Base-by-base conservation (phyloP, 2,888 invertebrate species). In the Dasypogon diadema region DNA sequence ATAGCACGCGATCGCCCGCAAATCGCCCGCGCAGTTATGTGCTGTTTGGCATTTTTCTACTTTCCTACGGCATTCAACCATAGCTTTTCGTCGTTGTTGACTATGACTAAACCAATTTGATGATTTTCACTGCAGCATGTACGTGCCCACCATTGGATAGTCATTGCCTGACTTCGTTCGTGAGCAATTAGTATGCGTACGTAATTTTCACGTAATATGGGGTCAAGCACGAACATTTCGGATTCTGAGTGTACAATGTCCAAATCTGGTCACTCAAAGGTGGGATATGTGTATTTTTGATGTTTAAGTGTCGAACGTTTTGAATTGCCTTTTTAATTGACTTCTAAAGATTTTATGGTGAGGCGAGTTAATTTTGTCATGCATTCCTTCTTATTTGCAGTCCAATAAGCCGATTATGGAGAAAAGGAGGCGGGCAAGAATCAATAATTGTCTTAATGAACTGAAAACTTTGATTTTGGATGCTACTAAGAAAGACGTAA, bases 321-420 rank as follows among this genome's bases (percentile, higher is more conserved):
- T 74, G 46, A 55, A 63, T 60, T 16, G 21, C 26, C 1, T 56
- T 14, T 26, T 68, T 70, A 68, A 70, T 75, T 75, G 48, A n/a
- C 22, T 56, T 70, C 70, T 24, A 18, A n/a, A 56, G 21, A 22
- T 12, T 34, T 51, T 65, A 46, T 48, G n/a, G 51, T n/a, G 22
- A 46, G 48, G 18, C 16, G 22, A 34, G 21, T 70, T 54, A 8
- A 34, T 70, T 70, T 56, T 26, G 22, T 54, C 22, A 56, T 21
- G 22, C 4, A 16, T 75, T 16, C 77, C n/a, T n/a, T 46, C 78
- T 77, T 81, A 80, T 81, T 89, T 91, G 79, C 90, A 96, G 96
- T 95, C 93, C 74, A 95, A 95, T 83, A 96, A 96, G 85, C 96
- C 96, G 30, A 94, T 96, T 81, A 96, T 96, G 95, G 96, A 96